A percentile compares a stretch with the other conserved stretches of the same genome.
Conservation (phyloP, 1,140 invertebrate species). For the Drosophila watanabei region DNA sequence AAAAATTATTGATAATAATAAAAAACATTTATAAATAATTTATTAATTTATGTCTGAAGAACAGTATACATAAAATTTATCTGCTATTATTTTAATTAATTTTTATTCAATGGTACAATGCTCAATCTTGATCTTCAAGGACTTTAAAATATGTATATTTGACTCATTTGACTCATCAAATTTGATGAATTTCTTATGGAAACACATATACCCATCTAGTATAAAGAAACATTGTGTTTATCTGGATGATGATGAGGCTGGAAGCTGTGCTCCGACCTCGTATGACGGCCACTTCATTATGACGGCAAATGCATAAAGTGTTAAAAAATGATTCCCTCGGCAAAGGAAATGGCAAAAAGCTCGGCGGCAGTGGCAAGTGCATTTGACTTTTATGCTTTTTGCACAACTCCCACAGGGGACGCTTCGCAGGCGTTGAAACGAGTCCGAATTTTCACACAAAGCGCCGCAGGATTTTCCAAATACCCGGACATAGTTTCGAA, state of each 20-base stretch:
- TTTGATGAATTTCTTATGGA: not conserved
- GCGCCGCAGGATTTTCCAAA: constrained; percentile 74
- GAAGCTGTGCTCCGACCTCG: constrained; percentile 14
- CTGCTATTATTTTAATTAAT: too few relatives aligned
- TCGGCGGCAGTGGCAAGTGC: constrained; percentile 61
- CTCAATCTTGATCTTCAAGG: too few relatives aligned
- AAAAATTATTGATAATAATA: too few relatives aligned
- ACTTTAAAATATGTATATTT: too few relatives aligned
- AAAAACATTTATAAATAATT: too few relatives aligned
- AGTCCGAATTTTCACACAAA: constrained; percentile 78
- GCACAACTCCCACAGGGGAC: constrained; percentile 53
- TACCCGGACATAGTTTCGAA: constrained; percentile 67
- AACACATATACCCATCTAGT: constrained; percentile 21
- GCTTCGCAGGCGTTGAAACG: constrained; percentile 72
- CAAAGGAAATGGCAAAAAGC: constrained; percentile 25
- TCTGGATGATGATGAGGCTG: constrained; percentile 28
- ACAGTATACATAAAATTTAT: too few relatives aligned
- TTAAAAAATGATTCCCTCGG: constrained; percentile 81
- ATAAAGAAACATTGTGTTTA: constrained; percentile 69
- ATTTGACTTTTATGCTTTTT: constrained; percentile 81
- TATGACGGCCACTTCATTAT: constrained; percentile 74
- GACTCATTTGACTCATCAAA: too few relatives aligned
- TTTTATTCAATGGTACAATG: too few relatives aligned
- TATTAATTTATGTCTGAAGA: too few relatives aligned
- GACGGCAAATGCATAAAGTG: constrained; percentile 77